Conservation (phyloP, 1,140 invertebrate genomes). For the Anastrepha ludens region DNA sequence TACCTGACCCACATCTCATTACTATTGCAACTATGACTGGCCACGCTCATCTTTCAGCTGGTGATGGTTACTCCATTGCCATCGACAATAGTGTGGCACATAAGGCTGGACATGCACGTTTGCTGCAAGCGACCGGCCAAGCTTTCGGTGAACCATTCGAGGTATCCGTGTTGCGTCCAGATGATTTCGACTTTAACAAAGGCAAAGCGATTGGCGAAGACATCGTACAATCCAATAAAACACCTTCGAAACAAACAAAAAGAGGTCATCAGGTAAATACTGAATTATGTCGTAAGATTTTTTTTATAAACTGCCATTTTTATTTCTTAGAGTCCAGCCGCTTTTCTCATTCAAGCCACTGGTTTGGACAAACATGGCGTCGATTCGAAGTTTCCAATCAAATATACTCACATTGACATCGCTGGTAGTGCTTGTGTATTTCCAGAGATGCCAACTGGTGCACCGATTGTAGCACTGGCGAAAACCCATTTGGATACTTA, state of each 20-base stretch:
- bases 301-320: neutral
- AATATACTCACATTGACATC: constrained; percentile 93
- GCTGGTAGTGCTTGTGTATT: constrained; percentile 87
- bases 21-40: constrained; percentile 97
- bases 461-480: constrained; percentile 87
- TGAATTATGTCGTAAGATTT: neutral
- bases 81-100: constrained; percentile 95
- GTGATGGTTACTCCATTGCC: constrained; percentile 85
- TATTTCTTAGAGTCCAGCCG: constrained; percentile 81
- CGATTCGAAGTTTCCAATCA: constrained; percentile 80
- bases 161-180: constrained; percentile 88
- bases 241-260: constrained; percentile 80
- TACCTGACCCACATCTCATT: constrained; percentile 89
- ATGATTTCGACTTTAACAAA: constrained; percentile 88
- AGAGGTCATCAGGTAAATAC: constrained; percentile 85
- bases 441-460: constrained; percentile 85
- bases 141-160: constrained; percentile 92
- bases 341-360: constrained; percentile 91
- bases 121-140: constrained; percentile 84
- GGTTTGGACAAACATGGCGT: constrained; percentile 91
- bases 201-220: constrained; percentile 91
- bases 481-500: constrained; percentile 70
- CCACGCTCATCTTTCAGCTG: constrained; percentile 87
- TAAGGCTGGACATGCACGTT: constrained; percentile 77
- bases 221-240: constrained; percentile 86